A percentile compares a stretch with the other conserved stretches of the same genome.
Evolutionary conservation across 2,113 vertebrate species (phyloP).

Genomic region (Calypte anna): DNA sequence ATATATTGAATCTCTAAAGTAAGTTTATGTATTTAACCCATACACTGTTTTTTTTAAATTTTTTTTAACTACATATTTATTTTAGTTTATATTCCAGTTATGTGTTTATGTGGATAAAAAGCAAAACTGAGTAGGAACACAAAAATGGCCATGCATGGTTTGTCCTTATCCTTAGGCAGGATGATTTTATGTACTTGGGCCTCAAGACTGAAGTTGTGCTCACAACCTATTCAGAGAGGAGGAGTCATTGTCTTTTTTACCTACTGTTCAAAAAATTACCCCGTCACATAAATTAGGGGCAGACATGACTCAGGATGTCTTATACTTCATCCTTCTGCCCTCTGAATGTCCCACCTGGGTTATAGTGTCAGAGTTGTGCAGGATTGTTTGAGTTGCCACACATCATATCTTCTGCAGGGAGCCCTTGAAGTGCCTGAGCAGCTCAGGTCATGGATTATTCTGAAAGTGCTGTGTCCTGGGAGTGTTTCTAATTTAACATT

Average conservation of each 20-base stretch:
- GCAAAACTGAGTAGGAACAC: rapidly evolving
- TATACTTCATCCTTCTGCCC: background rate
- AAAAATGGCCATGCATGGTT: background rate
- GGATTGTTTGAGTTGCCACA: background rate
- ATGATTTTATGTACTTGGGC: background rate
- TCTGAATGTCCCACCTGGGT: rapidly evolving
- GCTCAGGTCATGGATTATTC: background rate
- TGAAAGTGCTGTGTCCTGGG: background rate
- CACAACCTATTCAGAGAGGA: background rate
- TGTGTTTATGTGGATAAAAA: rapidly evolving
- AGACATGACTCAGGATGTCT: rapidly evolving
- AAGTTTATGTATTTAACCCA: background rate
- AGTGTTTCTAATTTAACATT: background rate
- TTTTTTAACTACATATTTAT: background rate
- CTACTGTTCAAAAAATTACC: background rate
- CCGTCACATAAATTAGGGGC: background rate
- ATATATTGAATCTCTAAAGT: background rate
- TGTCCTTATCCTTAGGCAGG: background rate
- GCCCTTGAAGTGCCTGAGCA: background rate
- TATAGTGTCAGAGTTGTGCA: background rate
- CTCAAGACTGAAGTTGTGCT: background rate
- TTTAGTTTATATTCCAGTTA: background rate
- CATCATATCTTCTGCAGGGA: background rate
- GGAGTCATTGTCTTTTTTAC: background rate
- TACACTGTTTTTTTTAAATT: too few relatives aligned